A percentile compares a stretch with the other conserved stretches of the same genome.
phyloP scores from a whole-genome alignment of 1,140 invertebrate genomes.

The Drosophila ercepeae region DNA sequence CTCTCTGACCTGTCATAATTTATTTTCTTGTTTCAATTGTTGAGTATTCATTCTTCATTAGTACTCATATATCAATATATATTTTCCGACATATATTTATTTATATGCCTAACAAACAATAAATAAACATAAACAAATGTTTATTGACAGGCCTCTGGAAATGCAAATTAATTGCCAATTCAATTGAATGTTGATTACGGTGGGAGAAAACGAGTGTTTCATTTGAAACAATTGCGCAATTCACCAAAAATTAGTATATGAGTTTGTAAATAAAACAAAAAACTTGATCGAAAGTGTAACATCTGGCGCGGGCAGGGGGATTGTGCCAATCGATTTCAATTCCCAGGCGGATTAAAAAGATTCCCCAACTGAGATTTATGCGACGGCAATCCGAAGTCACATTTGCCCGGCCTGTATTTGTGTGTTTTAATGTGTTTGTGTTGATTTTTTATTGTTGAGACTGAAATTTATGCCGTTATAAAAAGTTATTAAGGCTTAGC shows the following conservation, averaged over 20 bases:
- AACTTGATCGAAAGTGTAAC: slow-evolving; percentile 62
- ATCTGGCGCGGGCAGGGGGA: slow-evolving; percentile 21
- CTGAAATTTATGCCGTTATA: slow-evolving; percentile 70
- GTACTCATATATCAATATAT: slow-evolving; percentile 14
- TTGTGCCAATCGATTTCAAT: slow-evolving; percentile 50
- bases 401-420: slow-evolving; percentile 16
- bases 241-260: slow-evolving; percentile 22
- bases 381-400: slow-evolving; percentile 53
- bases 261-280: slow-evolving; percentile 23
- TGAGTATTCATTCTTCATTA: slow-evolving; percentile 39
- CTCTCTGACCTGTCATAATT: slow-evolving; percentile 57
- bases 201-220: slow-evolving; percentile 44
- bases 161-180: slow-evolving; percentile 64
- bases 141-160: slow-evolving; percentile 45
- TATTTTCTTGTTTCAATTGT: slow-evolving; percentile 47
- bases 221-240: slow-evolving; percentile 58
- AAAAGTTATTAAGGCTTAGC: slow-evolving; percentile 69
- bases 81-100: slow-evolving; percentile 35
- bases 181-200: slow-evolving; percentile 67
- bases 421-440: slow-evolving; percentile 28
- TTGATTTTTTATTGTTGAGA: slow-evolving; percentile 52
- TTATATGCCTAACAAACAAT: slow-evolving; percentile 49
- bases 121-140: slow-evolving; percentile 61
- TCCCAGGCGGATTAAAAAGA: slow-evolving; percentile 77
- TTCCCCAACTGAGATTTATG: slow-evolving; percentile 65